A percentile compares a stretch with the other conserved stretches of the same genome.
Evolutionary conservation across 92 coral and sea anemone species (phyloP).

Genomic region (Palythoa heliodiscus): DNA sequence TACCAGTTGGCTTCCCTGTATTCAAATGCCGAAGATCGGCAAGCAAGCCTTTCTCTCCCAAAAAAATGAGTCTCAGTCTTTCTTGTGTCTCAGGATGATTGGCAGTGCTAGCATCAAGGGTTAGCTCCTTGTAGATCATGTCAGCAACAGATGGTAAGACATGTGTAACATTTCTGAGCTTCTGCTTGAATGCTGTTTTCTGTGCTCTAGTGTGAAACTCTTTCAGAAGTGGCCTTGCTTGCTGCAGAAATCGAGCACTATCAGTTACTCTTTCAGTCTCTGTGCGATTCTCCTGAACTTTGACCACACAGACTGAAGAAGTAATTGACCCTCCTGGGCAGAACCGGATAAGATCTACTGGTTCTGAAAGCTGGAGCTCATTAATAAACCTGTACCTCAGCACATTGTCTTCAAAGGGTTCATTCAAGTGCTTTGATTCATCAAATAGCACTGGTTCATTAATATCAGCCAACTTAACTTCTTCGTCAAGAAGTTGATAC

Average conservation of each 20-base stretch:
- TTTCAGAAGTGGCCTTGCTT: conserved; percentile 35
- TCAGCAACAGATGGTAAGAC: conserved; percentile 49
- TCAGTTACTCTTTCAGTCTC: neutral
- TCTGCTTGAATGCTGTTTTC: neutral
- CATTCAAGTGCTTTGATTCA: conserved; percentile 12
- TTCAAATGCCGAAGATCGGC: conserved; percentile 49
- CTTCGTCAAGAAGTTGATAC: neutral
- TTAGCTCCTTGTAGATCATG: conserved; percentile 48
- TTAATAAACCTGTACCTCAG: conserved; percentile 30
- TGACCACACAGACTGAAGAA: neutral
- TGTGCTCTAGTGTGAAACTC: conserved; percentile 27
- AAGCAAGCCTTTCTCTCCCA: conserved; percentile 42
- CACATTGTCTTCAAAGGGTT: too few species aligned
- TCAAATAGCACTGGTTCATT: conserved; percentile 38
- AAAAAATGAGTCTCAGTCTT: conserved; percentile 52
- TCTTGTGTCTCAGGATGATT: conserved; percentile 55
- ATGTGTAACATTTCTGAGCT: conserved; percentile 16
- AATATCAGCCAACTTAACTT: neutral
- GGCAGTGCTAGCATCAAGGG: conserved; percentile 56
- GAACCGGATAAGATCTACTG: conserved; percentile 23
- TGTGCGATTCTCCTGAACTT: conserved; percentile 5
- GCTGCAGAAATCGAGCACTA: neutral
- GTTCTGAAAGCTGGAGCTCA: conserved; percentile 14
- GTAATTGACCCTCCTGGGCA: conserved; percentile 18
- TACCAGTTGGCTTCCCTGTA: conserved; percentile 51